Percentiles rank a stretch among this genome's conserved stretches.
These are phyloP conservation scores for Lapara coniferarum DNA, from an alignment of 2,888 invertebrate genomes.

Conservation along the genomic window DNA sequence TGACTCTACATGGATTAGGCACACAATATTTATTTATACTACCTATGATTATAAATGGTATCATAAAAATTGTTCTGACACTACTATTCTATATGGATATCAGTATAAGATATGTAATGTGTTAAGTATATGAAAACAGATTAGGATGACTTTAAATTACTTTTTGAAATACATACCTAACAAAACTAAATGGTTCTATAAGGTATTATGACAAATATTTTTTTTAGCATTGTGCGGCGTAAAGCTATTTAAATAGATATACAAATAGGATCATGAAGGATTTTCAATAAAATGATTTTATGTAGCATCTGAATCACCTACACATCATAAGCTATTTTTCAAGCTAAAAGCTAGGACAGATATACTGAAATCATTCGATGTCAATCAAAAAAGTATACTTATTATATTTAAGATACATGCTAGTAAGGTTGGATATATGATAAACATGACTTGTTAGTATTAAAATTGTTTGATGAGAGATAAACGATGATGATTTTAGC, in stretches of 20 bases:
- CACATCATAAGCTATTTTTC: too few species aligned
- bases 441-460: not conserved
- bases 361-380: not conserved
- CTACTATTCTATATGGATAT: constrained; percentile 23
- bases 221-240: too few species aligned
- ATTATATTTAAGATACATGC: not conserved
- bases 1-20: not conserved
- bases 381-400: not conserved
- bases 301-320: too few species aligned
- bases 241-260: too few species aligned
- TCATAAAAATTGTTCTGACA: constrained; percentile 32
- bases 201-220: not conserved
- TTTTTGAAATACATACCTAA: not conserved
- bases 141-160: not conserved
- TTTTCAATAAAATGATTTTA: too few species aligned
- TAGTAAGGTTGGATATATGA: not conserved
- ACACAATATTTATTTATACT: constrained; percentile 3
- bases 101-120: not conserved
- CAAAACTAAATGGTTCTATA: not conserved
- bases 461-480: not conserved
- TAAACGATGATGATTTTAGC: not conserved
- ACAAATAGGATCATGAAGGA: too few species aligned
- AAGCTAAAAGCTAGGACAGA: not conserved
- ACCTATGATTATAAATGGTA: constrained; percentile 9
- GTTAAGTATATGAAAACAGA: not conserved